These are phyloP conservation scores for Ophonus ardosiacus DNA, from an alignment of 2,888 invertebrate genomes.

Conservation along the genomic window DNA sequence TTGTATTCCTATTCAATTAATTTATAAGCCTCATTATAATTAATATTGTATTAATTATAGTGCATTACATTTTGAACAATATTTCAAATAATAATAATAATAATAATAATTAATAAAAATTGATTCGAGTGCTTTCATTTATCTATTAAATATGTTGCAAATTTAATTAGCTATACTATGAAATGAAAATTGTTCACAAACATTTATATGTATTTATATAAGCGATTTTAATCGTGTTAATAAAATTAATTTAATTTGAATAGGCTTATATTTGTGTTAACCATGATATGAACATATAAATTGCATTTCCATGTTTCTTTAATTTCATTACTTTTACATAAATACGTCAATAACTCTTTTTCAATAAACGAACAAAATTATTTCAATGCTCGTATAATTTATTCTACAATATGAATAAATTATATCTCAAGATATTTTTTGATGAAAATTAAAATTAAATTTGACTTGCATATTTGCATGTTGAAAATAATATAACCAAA, in stretches of 20 bases:
- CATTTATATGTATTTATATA: background rate
- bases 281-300: constrained; percentile 5
- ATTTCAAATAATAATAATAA: background rate
- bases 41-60: constrained; percentile 20
- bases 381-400: too few species aligned
- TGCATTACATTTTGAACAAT: background rate
- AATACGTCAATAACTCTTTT: too few species aligned
- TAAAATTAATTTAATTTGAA: background rate
- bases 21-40: constrained; percentile 24
- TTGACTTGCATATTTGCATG: too few species aligned
- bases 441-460: too few species aligned
- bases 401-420: too few species aligned
- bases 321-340: too few species aligned
- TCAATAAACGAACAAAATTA: too few species aligned
- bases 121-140: background rate
- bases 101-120: background rate
- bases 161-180: background rate
- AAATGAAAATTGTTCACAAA: background rate
- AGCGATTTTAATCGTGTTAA: background rate
- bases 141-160: background rate
- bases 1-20: constrained; percentile 19
- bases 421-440: too few species aligned
- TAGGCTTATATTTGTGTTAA: background rate
- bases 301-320: background rate
- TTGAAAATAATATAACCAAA: too few species aligned